Conservation (phyloP, 2,888 invertebrate genomes). For the Mythimna pallens region DNA sequence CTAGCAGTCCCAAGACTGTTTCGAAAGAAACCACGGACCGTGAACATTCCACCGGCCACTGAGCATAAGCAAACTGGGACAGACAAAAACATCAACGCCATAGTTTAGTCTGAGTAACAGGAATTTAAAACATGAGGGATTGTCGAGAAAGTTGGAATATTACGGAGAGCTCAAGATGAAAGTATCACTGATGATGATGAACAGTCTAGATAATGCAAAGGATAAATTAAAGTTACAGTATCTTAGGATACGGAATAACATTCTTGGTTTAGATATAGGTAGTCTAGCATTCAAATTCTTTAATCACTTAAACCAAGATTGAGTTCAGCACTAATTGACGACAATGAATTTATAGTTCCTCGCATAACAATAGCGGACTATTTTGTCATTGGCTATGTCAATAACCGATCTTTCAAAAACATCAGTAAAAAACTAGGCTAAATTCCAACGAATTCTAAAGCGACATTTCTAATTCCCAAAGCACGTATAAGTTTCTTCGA, state of each 20-base stretch:
- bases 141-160: conserved; percentile 57
- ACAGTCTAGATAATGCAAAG: not conserved
- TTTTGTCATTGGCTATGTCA: conserved; percentile 13
- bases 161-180: conserved; percentile 30
- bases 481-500: conserved; percentile 39
- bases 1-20: conserved; percentile 87
- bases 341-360: not conserved
- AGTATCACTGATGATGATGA: conserved; percentile 10
- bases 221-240: not conserved
- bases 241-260: not conserved
- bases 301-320: not conserved
- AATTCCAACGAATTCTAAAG: conserved; percentile 31
- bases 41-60: conserved; percentile 87
- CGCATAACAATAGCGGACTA: not conserved
- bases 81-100: conserved; percentile 84
- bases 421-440: conserved; percentile 42
- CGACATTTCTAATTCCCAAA: conserved; percentile 21
- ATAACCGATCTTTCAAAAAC: conserved; percentile 21
- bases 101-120: conserved; percentile 77
- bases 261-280: not conserved
- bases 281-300: not conserved
- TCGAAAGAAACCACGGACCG: conserved; percentile 88
- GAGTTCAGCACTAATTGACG: no score
- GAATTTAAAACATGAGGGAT: conserved; percentile 66
- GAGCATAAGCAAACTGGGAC: conserved; percentile 82